Percentiles rank a stretch among this genome's conserved stretches.
These are phyloP conservation scores for Papilio glaucus DNA, from an alignment of 1,140 invertebrate species.

Conservation along the genomic window DNA sequence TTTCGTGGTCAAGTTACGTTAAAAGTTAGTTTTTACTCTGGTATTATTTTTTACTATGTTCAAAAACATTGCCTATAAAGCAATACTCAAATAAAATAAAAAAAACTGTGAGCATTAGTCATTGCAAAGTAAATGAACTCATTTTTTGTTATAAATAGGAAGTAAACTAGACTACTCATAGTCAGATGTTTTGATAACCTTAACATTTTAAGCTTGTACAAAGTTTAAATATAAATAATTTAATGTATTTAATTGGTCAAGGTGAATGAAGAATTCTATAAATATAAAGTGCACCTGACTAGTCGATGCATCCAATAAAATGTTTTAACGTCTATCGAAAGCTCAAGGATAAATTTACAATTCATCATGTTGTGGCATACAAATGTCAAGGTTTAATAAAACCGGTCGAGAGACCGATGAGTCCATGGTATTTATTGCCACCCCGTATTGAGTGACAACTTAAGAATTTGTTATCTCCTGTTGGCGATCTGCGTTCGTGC, in stretches of 20 bases:
- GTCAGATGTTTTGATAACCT: neutral
- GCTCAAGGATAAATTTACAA: conserved; percentile 24
- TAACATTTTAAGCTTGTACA: neutral
- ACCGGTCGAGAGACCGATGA: conserved; percentile 4
- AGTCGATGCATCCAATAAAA: conserved; percentile 27
- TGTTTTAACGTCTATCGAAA: conserved; percentile 31
- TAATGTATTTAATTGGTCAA: conserved; percentile 15
- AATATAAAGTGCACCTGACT: conserved; percentile 23
- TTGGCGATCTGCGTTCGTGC: conserved; percentile 14
- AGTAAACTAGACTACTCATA: neutral
- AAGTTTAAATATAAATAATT: neutral
- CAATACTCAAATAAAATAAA: neutral
- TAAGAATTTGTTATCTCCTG: conserved; percentile 26
- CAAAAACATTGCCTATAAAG: neutral
- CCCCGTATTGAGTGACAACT: conserved; percentile 23
- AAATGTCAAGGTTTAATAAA: conserved; percentile 25
- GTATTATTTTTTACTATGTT: conserved; percentile 10
- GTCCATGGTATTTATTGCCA: conserved; percentile 31
- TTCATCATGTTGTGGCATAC: conserved; percentile 1
- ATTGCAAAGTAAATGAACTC: conserved; percentile 1
- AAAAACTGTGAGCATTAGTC: conserved; percentile 2
- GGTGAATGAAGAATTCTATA: neutral
- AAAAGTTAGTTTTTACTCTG: conserved; percentile 6
- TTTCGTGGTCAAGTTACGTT: neutral
- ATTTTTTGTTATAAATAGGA: neutral